Conservation (phyloP, 2,797 vertebrate genomes). For the Chiloscyllium punctatum region DNA sequence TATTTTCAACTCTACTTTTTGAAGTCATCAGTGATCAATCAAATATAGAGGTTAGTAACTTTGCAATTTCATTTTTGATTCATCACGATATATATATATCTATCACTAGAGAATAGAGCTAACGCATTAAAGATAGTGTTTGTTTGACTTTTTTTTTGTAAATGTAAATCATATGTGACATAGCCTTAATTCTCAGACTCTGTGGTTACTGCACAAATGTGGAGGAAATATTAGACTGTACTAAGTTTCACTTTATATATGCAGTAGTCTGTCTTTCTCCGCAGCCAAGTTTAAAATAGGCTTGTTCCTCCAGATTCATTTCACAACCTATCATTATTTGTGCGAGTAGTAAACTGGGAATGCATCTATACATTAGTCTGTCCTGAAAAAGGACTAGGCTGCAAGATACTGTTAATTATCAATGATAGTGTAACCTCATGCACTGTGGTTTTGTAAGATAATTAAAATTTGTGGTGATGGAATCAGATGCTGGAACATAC, state of each 20-base stretch:
- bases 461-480: not conserved
- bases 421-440: not conserved
- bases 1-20: not conserved
- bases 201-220: not conserved
- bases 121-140: not conserved
- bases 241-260: not conserved
- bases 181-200: not conserved
- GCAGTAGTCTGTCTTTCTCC: not conserved
- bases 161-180: not conserved
- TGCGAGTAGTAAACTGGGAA: not conserved
- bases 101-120: not conserved
- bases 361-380: not conserved
- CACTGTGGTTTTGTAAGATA: not conserved
- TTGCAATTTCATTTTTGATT: not conserved
- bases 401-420: not conserved
- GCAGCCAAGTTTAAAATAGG: not conserved
- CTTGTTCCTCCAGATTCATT: not conserved
- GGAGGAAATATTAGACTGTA: not conserved
- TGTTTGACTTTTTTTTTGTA: not conserved
- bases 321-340: not conserved
- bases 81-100: not conserved
- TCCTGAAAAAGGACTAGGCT: not conserved
- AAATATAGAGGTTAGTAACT: not conserved
- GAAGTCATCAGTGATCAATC: not conserved
- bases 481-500: not conserved